phyloP scores from a whole-genome alignment of 2,113 vertebrate species.

The Caretta caretta region DNA sequence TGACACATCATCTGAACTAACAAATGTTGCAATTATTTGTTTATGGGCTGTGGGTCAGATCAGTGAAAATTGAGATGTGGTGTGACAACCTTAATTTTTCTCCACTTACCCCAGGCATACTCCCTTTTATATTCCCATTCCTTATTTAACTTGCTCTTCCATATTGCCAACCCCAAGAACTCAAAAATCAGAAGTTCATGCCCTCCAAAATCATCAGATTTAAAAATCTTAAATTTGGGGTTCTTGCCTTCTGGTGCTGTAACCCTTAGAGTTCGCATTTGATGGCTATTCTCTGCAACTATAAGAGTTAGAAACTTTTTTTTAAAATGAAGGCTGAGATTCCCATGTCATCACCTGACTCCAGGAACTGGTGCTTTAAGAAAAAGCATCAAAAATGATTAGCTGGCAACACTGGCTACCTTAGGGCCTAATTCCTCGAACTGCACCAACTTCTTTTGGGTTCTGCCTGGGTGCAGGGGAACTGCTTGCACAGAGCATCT shows the following conservation, averaged over 20 bases:
- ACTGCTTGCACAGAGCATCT: not conserved
- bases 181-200: not conserved
- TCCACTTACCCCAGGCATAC: not conserved
- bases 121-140: not conserved
- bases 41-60: slow-evolving; percentile 37
- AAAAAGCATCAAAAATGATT: not conserved
- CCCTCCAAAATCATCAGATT: not conserved
- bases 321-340: not conserved
- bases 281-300: not conserved
- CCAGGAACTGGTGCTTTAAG: not conserved
- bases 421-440: not conserved
- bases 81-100: slow-evolving; percentile 28
- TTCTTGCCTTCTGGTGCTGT: not conserved
- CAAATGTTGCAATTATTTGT: slow-evolving; percentile 3
- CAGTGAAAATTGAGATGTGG: slow-evolving; percentile 45
- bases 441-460: not conserved
- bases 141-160: not conserved
- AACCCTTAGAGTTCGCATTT: not conserved
- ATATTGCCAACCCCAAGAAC: not conserved
- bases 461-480: not conserved
- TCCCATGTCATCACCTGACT: not conserved
- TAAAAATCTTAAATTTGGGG: not conserved
- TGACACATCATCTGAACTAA: slow-evolving; percentile 17
- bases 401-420: not conserved
- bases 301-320: not conserved